Evolutionary conservation across 2,113 vertebrate genomes (phyloP).

Genomic region (Reinhardtius hippoglossoides): DNA sequence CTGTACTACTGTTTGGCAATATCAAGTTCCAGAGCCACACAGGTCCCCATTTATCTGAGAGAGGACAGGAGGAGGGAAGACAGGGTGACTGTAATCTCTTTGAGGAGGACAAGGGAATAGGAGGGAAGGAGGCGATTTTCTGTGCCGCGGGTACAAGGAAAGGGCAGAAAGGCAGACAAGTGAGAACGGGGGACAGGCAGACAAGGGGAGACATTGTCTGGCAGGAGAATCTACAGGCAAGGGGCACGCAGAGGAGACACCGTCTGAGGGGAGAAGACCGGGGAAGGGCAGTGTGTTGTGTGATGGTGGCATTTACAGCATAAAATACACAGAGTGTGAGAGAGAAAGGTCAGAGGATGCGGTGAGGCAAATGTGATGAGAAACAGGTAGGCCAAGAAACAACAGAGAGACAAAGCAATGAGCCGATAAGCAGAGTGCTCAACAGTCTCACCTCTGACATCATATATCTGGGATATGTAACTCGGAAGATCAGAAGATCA

Average conservation of each 20-base stretch:
- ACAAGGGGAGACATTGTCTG: constrained; percentile 29
- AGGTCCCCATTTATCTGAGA: constrained; percentile 21
- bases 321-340: not conserved
- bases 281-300: constrained; percentile 10
- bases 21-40: constrained; percentile 25
- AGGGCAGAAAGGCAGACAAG: constrained; percentile 29
- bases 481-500: not conserved
- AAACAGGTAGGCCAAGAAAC: not conserved
- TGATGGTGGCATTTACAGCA: constrained; percentile 20
- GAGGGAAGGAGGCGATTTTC: constrained; percentile 6
- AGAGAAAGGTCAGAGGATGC: constrained; percentile 25
- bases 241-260: constrained; percentile 37
- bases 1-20: constrained; percentile 37
- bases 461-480: not conserved
- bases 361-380: not conserved
- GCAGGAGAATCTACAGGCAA: constrained; percentile 14
- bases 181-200: constrained; percentile 18
- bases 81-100: constrained; percentile 10
- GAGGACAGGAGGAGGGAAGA: constrained; percentile 13
- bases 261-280: constrained; percentile 10
- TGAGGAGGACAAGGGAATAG: constrained; percentile 7
- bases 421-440: not conserved
- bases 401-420: constrained; percentile 1
- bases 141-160: constrained; percentile 5
- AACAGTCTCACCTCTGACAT: constrained; percentile 3